A percentile compares a stretch with the other conserved stretches of the same genome.
Evolutionary conservation across 2,797 vertebrate genomes (phyloP).

Genomic region (Gadopsis bispinosus): DNA sequence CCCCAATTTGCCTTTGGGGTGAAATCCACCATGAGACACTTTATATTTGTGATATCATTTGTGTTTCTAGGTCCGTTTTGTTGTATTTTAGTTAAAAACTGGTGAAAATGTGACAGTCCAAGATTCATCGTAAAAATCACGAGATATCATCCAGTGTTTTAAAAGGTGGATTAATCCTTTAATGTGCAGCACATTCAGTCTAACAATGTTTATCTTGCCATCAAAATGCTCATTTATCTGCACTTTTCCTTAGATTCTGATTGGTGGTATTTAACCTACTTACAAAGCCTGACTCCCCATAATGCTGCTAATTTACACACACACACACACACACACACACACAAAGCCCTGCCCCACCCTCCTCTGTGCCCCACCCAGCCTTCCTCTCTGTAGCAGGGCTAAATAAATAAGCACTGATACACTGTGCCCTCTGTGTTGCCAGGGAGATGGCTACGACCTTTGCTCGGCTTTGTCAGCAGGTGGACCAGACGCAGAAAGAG

Average conservation of each 20-base stretch:
- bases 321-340: not conserved
- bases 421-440: constrained; percentile 71
- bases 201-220: not conserved
- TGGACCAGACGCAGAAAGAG: constrained; percentile 93
- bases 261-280: constrained; percentile 5
- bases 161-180: not conserved
- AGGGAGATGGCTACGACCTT: constrained; percentile 92
- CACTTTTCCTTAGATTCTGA: not conserved
- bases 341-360: constrained; percentile 13
- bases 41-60: not conserved
- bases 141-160: not conserved
- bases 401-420: constrained; percentile 59
- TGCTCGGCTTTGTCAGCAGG: constrained; percentile 85
- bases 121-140: not conserved
- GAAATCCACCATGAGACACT: not conserved
- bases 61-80: not conserved
- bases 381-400: constrained; percentile 33
- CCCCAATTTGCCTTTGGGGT: not conserved
- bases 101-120: no score
- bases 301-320: constrained; percentile 18
- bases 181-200: not conserved
- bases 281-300: constrained; percentile 8
- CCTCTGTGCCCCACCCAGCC: constrained; percentile 8
- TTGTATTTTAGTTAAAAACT: not conserved
- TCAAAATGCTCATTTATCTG: not conserved